These are phyloP conservation scores for Oegoconia quadripuncta DNA, from an alignment of 2,888 invertebrate genomes.

Conservation along the genomic window DNA sequence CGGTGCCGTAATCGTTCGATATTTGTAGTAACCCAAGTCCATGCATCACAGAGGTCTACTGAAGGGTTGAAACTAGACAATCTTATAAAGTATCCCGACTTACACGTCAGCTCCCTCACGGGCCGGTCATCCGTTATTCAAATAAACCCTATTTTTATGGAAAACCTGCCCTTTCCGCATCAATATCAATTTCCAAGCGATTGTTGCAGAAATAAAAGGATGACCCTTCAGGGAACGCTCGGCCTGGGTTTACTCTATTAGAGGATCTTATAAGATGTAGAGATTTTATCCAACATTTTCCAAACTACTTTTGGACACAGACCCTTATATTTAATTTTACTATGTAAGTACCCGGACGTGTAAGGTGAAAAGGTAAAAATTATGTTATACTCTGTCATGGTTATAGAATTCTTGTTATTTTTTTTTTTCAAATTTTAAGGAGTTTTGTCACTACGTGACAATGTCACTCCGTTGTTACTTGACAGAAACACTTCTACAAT, in stretches of 20 bases:
- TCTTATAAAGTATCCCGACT: slow-evolving; percentile 65
- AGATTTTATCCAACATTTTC: not conserved
- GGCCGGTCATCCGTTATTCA: slow-evolving; percentile 76
- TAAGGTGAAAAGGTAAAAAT: no score
- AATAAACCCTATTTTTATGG: slow-evolving; percentile 80
- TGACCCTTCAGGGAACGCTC: slow-evolving; percentile 72
- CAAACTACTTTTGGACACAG: no score
- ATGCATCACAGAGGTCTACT: slow-evolving; percentile 44
- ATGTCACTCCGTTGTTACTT: no score
- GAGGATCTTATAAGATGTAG: slow-evolving; percentile 52
- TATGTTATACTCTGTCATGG: no score
- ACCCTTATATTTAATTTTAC: no score
- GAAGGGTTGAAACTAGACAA: slow-evolving; percentile 48
- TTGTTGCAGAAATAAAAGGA: slow-evolving; percentile 79
- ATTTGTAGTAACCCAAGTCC: slow-evolving; percentile 33
- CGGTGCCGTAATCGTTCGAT: slow-evolving; percentile 35
- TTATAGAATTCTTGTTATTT: no score
- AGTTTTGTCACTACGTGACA: no score
- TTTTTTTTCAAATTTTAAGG: no score
- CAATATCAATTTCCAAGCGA: slow-evolving; percentile 78
- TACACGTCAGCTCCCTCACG: slow-evolving; percentile 59
- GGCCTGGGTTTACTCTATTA: slow-evolving; percentile 63
- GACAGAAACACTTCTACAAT: no score
- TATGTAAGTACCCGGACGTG: no score
- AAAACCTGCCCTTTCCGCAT: slow-evolving; percentile 77